A percentile compares a stretch with the other conserved stretches of the same genome.
These are phyloP conservation scores for Taenaris catops DNA, from an alignment of 2,888 invertebrate genomes.

Conservation along the genomic window DNA sequence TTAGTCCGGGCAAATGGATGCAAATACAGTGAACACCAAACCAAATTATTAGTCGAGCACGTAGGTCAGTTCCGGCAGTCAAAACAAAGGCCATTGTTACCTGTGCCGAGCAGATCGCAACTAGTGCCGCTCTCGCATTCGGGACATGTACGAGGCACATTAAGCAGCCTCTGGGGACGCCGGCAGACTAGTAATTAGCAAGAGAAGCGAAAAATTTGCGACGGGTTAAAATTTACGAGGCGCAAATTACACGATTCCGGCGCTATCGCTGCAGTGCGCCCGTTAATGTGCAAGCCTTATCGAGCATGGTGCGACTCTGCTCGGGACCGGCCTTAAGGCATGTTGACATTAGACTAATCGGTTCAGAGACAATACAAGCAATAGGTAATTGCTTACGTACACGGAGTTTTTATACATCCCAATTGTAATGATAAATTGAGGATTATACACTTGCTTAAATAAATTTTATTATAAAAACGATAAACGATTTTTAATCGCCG, in stretches of 20 bases:
- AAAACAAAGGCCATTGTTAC: slow-evolving; percentile 73
- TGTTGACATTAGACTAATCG: slow-evolving; percentile 50
- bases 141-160: slow-evolving; percentile 70
- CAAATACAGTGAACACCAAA: slow-evolving; percentile 34
- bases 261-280: slow-evolving; percentile 69
- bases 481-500: too few species aligned
- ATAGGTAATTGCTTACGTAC: slow-evolving; percentile 7
- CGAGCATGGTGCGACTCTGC: slow-evolving; percentile 48
- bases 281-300: slow-evolving; percentile 76
- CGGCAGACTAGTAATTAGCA: slow-evolving; percentile 74
- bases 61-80: slow-evolving; percentile 54
- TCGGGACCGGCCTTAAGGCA: slow-evolving; percentile 24
- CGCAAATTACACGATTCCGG: slow-evolving; percentile 75
- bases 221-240: slow-evolving; percentile 78
- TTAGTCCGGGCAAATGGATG: slow-evolving; percentile 19
- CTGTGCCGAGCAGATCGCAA: slow-evolving; percentile 55
- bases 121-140: slow-evolving; percentile 65
- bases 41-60: slow-evolving; percentile 47
- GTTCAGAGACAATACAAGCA: slow-evolving; percentile 38
- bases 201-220: slow-evolving; percentile 77
- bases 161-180: slow-evolving; percentile 72
- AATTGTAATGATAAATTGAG: too few species aligned
- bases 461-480: too few species aligned
- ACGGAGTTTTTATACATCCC: too few species aligned
- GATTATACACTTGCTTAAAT: too few species aligned